Percentiles rank a stretch among this genome's conserved stretches.
Conservation (phyloP, 2,888 invertebrate species). For the Cacoxenus indagator region DNA sequence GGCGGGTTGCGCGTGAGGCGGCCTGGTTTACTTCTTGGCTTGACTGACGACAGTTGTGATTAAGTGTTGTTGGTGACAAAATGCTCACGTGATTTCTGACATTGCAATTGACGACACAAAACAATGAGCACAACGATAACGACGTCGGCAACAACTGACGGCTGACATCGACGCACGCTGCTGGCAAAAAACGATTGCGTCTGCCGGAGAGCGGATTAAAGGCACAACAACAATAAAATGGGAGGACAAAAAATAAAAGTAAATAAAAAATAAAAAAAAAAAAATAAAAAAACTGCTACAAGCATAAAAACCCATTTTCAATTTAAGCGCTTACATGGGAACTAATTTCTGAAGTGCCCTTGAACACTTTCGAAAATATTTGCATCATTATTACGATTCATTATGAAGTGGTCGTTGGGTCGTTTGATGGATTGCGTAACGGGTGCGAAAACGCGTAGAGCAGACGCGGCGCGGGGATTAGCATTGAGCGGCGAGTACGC, state of each 20-base stretch:
- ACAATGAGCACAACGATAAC: constrained; percentile 23
- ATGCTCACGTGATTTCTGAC: constrained; percentile 54
- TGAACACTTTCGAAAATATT: constrained; percentile 66
- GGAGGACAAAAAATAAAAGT: constrained; percentile 8
- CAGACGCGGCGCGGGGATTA: constrained; percentile 56
- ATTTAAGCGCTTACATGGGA: constrained; percentile 65
- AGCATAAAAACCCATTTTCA: constrained; percentile 40
- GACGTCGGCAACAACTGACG: constrained; percentile 31
- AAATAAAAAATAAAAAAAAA: constrained; percentile 14
- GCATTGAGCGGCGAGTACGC: constrained; percentile 28
- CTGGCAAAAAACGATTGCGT: constrained; percentile 28
- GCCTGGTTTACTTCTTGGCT: constrained; percentile 21
- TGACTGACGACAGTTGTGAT: constrained; percentile 16
- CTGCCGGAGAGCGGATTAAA: constrained; percentile 10
- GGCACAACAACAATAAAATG: background rate
- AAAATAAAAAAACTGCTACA: constrained; percentile 15
- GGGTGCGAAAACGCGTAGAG: constrained; percentile 33
- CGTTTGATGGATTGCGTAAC: constrained; percentile 28
- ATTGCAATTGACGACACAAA: constrained; percentile 57
- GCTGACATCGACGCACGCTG: constrained; percentile 38
- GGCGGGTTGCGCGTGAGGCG: constrained; percentile 10
- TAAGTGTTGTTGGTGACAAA: constrained; percentile 41
- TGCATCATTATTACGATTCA: constrained; percentile 58
- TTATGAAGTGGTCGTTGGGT: background rate
- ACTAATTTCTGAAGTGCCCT: constrained; percentile 68